A percentile compares a stretch with the other conserved stretches of the same genome.
These are phyloP conservation scores for Heloderma charlesbogerti DNA, from an alignment of 2,113 vertebrate species.

Conservation along the genomic window DNA sequence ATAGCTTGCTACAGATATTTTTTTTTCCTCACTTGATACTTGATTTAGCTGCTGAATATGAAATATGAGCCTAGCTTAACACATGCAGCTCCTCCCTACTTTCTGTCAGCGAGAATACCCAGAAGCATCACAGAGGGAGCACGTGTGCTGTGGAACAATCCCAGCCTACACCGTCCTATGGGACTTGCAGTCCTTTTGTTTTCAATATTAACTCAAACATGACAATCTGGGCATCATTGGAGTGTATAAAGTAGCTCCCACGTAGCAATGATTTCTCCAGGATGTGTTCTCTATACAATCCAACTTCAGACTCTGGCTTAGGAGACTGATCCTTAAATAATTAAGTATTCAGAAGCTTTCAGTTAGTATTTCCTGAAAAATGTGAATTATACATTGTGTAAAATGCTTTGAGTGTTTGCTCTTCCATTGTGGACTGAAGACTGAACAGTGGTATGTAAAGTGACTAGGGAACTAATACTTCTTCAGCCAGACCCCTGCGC, in stretches of 20 bases:
- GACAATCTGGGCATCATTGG: background rate
- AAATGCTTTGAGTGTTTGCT: constrained; percentile 28
- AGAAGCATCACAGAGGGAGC: background rate
- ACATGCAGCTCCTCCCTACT: background rate
- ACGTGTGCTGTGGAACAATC: background rate
- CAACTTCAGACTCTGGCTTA: background rate
- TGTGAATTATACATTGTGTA: background rate
- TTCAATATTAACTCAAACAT: background rate
- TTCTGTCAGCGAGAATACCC: background rate
- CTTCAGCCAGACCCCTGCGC: constrained; percentile 14
- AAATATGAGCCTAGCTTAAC: background rate
- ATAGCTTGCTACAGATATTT: background rate
- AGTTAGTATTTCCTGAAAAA: background rate
- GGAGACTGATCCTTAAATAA: background rate
- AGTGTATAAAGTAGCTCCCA: background rate
- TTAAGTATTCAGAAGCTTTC: background rate
- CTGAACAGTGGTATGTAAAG: constrained; percentile 35
- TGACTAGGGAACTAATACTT: constrained; percentile 7
- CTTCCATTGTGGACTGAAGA: constrained; percentile 13
- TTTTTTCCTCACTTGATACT: background rate
- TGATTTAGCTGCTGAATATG: background rate
- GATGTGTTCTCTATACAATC: background rate
- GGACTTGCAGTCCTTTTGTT: background rate
- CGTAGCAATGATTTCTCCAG: background rate
- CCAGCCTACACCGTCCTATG: background rate